Evolutionary conservation across 2,113 vertebrate species (phyloP), one percentile per base, ranked within the genome.

Genomic region (Orientallactaga bullata): DNA sequence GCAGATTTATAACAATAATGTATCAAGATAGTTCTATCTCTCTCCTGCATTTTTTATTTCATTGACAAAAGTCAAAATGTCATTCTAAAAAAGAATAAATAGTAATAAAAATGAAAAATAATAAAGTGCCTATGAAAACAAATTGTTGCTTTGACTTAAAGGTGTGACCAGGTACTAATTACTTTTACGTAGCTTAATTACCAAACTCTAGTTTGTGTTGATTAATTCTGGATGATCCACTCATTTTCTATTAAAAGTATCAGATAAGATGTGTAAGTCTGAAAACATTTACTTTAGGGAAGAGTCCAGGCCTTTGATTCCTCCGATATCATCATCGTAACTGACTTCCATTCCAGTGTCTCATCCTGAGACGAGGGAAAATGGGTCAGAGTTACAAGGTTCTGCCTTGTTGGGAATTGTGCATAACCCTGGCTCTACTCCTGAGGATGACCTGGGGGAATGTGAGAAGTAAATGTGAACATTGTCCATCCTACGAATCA

Each of bases 261-360:
- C 71, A 88, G 63, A 37, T n/a, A 85, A 71, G 86, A 13, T 32
- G 74, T 0, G 63, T 42, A 89, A 63, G 51, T 61, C 18, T 91
- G 55, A 86, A 92, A 90, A 82, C 55, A 80, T 89, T 89, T 79
- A 76, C 42, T 73, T 84, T 76, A 4, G n/a, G 77, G 92, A 85
- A 84, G 39, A 80, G 32, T 80, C 79, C 63, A 77, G 28, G 26
- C 71, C 73, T 73, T 80, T 76, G n/a, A 65, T 88, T 66, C 9
- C 13, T 76, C 60, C 81, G 92, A 79, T 88, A 32, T 4, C 60
- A 92, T 84, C 85, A 39, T 68, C 93, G 51, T 89, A 74, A 85
- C 58, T 71, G 78, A 63, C 28, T 39, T 88, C 20, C 63, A 85
- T 60, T 84, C 61, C 80, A 72, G 16, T 10, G 23, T 93, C 73